Evolutionary conservation across 1,140 invertebrate species (phyloP).

Genomic region (Achroia grisella): DNA sequence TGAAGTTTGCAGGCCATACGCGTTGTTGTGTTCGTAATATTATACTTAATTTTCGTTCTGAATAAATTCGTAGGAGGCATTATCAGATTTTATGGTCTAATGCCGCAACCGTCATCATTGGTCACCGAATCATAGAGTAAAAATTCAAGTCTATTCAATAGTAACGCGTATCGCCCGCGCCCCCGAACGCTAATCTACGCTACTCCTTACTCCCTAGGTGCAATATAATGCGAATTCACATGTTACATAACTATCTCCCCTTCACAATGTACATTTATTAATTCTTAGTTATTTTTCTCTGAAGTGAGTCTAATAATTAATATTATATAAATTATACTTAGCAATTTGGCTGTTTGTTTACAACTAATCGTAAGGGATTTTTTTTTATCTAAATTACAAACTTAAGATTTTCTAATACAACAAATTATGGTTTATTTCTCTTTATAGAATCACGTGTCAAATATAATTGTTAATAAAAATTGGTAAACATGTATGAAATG

Average conservation of each 20-base stretch:
- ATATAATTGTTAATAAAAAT: no score
- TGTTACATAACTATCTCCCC: slow-evolving; percentile 28
- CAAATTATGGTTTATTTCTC: not conserved
- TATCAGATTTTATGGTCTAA: slow-evolving; percentile 4
- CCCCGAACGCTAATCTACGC: slow-evolving; percentile 39
- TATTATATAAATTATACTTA: slow-evolving; percentile 7
- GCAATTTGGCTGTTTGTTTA: slow-evolving; percentile 11
- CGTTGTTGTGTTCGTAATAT: not conserved
- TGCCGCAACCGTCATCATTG: slow-evolving; percentile 4
- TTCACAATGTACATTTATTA: slow-evolving; percentile 20
- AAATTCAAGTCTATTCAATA: not conserved
- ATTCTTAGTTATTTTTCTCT: slow-evolving; percentile 16
- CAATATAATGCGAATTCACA: slow-evolving; percentile 45
- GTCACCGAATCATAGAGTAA: not conserved
- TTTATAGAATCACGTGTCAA: no score
- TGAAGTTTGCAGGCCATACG: slow-evolving; percentile 30
- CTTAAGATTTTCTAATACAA: slow-evolving; percentile 5
- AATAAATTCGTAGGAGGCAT: not conserved
- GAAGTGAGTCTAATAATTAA: slow-evolving; percentile 6
- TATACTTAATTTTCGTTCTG: not conserved
- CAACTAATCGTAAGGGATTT: slow-evolving; percentile 11
- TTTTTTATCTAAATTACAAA: slow-evolving; percentile 8
- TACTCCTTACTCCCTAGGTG: slow-evolving; percentile 59
- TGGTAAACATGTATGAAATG: no score
- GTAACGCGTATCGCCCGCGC: slow-evolving; percentile 23